phyloP scores from a whole-genome alignment of 2,888 invertebrate genomes.

The Cinara cedri region DNA sequence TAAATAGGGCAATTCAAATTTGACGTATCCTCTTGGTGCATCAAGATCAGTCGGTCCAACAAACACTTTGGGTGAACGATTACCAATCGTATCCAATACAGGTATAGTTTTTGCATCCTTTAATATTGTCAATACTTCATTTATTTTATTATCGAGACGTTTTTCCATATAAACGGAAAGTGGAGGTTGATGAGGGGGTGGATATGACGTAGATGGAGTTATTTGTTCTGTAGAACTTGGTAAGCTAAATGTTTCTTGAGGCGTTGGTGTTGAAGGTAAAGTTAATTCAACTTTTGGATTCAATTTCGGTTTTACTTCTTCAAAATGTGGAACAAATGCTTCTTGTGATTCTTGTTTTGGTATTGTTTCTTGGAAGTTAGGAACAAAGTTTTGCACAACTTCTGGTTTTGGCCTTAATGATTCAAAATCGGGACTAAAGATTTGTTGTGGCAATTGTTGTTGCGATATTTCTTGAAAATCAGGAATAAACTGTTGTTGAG shows the following conservation, averaged over 20 bases:
- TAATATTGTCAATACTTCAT: conserved; percentile 74
- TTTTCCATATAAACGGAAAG: conserved; percentile 77
- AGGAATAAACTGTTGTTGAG: conserved; percentile 21
- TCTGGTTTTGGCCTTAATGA: conserved; percentile 33
- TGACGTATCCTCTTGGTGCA: conserved; percentile 75
- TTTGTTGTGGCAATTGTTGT: conserved; percentile 36
- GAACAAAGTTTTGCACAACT: conserved; percentile 6
- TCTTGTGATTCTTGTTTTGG: conserved; percentile 19
- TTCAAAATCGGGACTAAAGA: conserved; percentile 36
- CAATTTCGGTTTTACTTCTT: conserved; percentile 24
- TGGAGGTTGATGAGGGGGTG: conserved; percentile 79
- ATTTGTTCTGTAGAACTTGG: conserved; percentile 29
- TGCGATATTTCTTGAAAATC: conserved; percentile 40
- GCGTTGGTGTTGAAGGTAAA: background rate
- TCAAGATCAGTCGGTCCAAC: conserved; percentile 79
- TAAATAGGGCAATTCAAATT: conserved; percentile 82
- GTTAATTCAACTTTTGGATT: conserved; percentile 8
- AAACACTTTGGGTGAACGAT: conserved; percentile 76
- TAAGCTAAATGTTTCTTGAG: conserved; percentile 26
- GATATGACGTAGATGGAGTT: conserved; percentile 57
- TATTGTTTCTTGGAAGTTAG: conserved; percentile 24
- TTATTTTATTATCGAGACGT: conserved; percentile 67
- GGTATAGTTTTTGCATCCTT: conserved; percentile 76
- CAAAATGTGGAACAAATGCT: background rate
- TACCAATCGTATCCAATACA: conserved; percentile 76